Evolutionary conservation across 2,797 vertebrate species (phyloP), one percentile per base, ranked within the genome.

Genomic region (Jordanella pulchra): DNA sequence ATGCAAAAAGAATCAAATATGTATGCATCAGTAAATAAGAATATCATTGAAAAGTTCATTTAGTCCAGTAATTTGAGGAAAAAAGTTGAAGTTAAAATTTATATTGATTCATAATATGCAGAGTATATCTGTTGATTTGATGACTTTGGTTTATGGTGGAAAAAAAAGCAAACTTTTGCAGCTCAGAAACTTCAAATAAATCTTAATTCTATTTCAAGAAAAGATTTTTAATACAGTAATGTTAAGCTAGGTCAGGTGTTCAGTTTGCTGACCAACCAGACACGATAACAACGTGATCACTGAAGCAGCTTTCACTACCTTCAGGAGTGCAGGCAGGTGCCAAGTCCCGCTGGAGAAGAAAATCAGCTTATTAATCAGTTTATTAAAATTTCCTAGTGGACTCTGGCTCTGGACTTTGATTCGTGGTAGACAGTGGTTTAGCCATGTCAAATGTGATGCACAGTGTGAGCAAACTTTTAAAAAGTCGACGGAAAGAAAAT

Each of bases 1-100:
- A 58, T n/a, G 61, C 67, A 39, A 71, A 65, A 64, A 65, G 81
- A 79, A 48, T 69, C n/a, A 67, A 73, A 81, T 50, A 82, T n/a
- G 67, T 47, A 77, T 32, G 73, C 35, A 69, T 60, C 67, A 77
- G 85, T 84, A n/a, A 25, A 42, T 42, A 18, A n/a, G 11, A 25
- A 14, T 42, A 25, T n/a, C n/a, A 42, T 10, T 13, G 11, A 63
- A 63, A 63, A n/a, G 13, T n/a, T 14, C 14, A 42, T 63, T 63
- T 4, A 61, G 23, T 63, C 42, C 5, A 39, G 18, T 12, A 32
- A 61, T 7, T 39, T 2, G 7, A 42, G 35, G 7, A 11, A 42
- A 42, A 42, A 42, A 42, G 5, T 39, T 3, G 35, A 60, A 60
- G 5, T 35, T 39, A 10, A 13, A 5, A 12, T 60, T 39, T 35